A percentile compares a stretch with the other conserved stretches of the same genome.
phyloP scores from a whole-genome alignment of 2,113 vertebrate genomes.

The Herpetotheres cachinnans region DNA sequence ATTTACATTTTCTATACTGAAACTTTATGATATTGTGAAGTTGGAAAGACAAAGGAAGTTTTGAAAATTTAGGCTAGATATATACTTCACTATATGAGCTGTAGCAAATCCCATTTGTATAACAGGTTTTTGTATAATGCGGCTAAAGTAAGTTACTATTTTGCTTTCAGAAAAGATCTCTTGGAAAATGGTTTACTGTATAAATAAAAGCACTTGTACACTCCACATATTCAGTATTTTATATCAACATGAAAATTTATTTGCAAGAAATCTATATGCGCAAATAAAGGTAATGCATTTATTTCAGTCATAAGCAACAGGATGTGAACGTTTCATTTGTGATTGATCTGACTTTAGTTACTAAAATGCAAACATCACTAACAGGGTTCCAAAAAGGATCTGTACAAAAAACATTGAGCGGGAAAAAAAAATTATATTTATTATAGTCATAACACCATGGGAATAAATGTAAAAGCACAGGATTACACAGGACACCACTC shows the following conservation, averaged over 20 bases:
- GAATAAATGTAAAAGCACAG: background rate
- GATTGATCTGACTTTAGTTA: background rate
- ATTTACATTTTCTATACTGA: constrained; percentile 28
- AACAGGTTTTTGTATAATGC: constrained; percentile 77
- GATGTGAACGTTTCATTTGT: background rate
- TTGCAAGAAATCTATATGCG: background rate
- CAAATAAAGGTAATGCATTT: background rate
- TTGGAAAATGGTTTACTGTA: constrained; percentile 62
- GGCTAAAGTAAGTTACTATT: constrained; percentile 52
- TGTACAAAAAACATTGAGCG: background rate
- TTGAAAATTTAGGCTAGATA: background rate
- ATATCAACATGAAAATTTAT: background rate
- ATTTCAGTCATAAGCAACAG: background rate
- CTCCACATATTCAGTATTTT: constrained; percentile 47
- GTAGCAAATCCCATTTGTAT: constrained; percentile 64
- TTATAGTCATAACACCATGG: background rate
- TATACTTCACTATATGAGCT: constrained; percentile 78
- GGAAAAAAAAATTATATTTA: background rate
- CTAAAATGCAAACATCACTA: background rate
- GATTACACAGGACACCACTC: background rate
- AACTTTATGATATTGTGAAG: constrained; percentile 31
- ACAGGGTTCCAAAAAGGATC: background rate
- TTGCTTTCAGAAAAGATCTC: constrained; percentile 72
- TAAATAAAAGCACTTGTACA: constrained; percentile 68
- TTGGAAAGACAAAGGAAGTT: constrained; percentile 6